Percentiles rank a stretch among this genome's conserved stretches.
Conservation (phyloP, 1,140 invertebrate species). For the Drosophila athabasca region DNA sequence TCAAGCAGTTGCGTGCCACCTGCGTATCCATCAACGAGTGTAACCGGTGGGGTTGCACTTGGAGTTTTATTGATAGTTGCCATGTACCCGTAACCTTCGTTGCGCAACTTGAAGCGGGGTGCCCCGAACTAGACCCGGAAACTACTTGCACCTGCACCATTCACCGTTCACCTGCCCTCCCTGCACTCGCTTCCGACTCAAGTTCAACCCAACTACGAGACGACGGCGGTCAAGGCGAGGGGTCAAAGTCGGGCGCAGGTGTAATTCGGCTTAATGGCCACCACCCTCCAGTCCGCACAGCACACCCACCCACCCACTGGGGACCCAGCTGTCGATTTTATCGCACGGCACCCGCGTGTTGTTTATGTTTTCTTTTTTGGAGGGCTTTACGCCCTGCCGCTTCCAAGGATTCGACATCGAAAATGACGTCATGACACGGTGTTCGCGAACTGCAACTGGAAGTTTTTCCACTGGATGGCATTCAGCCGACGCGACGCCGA, state of each 20-base stretch:
- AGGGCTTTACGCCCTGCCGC: slow-evolving; percentile 5
- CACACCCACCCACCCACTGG: slow-evolving; percentile 10
- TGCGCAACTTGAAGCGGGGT: slow-evolving; percentile 56
- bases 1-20: slow-evolving; percentile 57
- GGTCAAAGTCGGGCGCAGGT: slow-evolving; percentile 64
- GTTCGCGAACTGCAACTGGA: slow-evolving; percentile 64
- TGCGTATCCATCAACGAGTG: slow-evolving; percentile 59
- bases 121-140: not conserved
- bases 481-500: slow-evolving; percentile 38
- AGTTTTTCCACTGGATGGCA: slow-evolving; percentile 65
- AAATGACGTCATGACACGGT: slow-evolving; percentile 68
- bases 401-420: slow-evolving; percentile 60
- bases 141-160: slow-evolving; percentile 40
- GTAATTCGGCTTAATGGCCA: slow-evolving; percentile 48
- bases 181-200: slow-evolving; percentile 15
- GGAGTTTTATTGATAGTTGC: slow-evolving; percentile 63
- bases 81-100: slow-evolving; percentile 11
- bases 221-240: slow-evolving; percentile 70
- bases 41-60: slow-evolving; percentile 14
- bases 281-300: slow-evolving; percentile 25
- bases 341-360: slow-evolving; percentile 35
- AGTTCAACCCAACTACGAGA: slow-evolving; percentile 52
- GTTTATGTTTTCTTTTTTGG: slow-evolving; percentile 62
- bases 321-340: slow-evolving; percentile 50
- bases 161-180: slow-evolving; percentile 7